Conservation (phyloP, 2,113 vertebrate species). For the Odontophorus gujanensis region DNA sequence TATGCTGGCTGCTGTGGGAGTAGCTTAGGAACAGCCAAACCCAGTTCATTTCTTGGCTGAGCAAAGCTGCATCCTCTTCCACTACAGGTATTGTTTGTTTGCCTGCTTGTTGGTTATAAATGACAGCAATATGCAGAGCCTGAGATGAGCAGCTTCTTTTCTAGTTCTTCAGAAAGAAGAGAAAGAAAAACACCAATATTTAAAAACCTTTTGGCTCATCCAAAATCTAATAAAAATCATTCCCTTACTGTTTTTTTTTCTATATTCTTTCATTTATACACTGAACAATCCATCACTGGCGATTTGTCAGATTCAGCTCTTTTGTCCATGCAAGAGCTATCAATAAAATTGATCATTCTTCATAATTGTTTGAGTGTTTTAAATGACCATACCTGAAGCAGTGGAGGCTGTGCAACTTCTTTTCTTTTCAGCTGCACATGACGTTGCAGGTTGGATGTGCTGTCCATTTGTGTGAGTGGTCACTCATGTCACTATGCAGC, state of each 20-base stretch:
- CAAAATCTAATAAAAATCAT: neutral
- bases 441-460: neutral
- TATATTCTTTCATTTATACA: neutral
- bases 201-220: neutral
- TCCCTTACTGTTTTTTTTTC: neutral
- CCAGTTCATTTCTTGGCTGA: accelerated
- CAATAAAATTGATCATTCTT: neutral
- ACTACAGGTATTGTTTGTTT: accelerated
- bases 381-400: neutral
- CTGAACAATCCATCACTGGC: neutral
- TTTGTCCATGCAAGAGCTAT: neutral
- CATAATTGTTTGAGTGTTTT: neutral
- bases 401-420: neutral
- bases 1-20: accelerated
- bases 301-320: neutral
- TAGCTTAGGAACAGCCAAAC: neutral
- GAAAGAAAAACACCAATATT: neutral
- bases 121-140: neutral
- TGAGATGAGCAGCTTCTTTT: neutral
- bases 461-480: neutral
- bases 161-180: neutral
- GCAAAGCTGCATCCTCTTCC: neutral
- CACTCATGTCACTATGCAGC: accelerated
- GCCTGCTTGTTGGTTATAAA: neutral
- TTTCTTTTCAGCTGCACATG: too few relatives aligned